Evolutionary conservation across 2,113 vertebrate species (phyloP).

Genomic region (Tringa solitaria): DNA sequence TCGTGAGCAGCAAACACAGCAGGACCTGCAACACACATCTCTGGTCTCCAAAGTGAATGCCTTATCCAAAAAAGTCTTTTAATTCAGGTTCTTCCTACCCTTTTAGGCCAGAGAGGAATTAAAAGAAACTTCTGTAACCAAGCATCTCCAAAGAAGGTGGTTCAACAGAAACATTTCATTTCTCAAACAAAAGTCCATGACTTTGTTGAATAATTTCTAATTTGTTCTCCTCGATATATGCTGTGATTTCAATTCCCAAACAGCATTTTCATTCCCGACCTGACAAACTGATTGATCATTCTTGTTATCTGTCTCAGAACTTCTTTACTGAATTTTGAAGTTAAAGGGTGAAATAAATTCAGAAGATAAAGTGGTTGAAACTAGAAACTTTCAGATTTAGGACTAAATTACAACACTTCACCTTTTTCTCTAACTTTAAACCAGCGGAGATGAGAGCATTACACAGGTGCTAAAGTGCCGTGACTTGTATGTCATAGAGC

Average conservation of each 20-base stretch:
- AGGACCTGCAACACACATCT: neutral
- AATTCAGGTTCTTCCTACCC: neutral
- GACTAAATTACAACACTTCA: neutral
- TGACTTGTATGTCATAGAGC: neutral
- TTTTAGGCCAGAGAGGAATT: neutral
- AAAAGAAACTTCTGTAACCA: neutral
- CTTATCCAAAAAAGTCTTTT: neutral
- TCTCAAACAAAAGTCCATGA: neutral
- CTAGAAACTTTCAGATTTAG: neutral
- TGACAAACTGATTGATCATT: constrained; percentile 17
- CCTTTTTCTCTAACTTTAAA: neutral
- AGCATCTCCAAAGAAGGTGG: neutral
- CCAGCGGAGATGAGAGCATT: neutral
- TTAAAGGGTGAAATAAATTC: neutral
- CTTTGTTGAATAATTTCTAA: neutral
- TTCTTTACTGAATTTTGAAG: neutral
- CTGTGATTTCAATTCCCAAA: neutral
- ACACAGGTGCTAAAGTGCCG: neutral
- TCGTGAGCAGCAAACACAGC: neutral
- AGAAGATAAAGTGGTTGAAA: neutral
- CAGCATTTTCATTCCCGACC: neutral
- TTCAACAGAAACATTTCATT: neutral
- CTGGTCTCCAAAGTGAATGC: neutral
- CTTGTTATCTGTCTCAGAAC: neutral
- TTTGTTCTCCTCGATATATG: neutral